Evolutionary conservation across 1,140 invertebrate species (phyloP).

Genomic region (Drosophila suzukii): DNA sequence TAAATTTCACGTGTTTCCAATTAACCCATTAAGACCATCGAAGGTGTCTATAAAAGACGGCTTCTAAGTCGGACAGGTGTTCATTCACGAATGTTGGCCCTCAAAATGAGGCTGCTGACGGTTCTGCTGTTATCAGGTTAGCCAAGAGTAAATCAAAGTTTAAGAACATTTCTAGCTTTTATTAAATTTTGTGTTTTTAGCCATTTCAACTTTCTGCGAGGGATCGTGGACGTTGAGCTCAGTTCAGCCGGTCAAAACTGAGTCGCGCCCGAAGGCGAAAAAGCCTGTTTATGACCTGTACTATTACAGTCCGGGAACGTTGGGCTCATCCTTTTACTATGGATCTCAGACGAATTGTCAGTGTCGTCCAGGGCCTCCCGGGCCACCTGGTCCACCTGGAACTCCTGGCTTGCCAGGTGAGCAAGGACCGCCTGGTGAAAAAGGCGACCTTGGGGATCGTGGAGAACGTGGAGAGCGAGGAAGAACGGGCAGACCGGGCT

Average conservation of each 20-base stretch:
- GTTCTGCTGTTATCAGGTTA: constrained; percentile 43
- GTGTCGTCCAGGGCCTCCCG: constrained; percentile 32
- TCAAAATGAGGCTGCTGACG: constrained; percentile 42
- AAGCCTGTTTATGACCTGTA: constrained; percentile 12
- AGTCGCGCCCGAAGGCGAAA: constrained; percentile 5
- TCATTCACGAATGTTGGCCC: constrained; percentile 27
- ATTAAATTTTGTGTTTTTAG: constrained; percentile 15
- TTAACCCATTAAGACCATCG: constrained; percentile 48
- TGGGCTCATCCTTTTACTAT: constrained; percentile 9
- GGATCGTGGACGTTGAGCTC: constrained; percentile 19
- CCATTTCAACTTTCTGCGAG: constrained; percentile 12
- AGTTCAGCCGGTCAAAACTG: neutral
- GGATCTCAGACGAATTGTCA: constrained; percentile 13
- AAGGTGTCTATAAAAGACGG: constrained; percentile 43
- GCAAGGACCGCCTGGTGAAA: constrained; percentile 22
- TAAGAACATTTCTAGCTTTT: neutral
- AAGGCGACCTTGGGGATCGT: constrained; percentile 24
- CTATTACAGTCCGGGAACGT: constrained; percentile 20
- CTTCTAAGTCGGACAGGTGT: constrained; percentile 5
- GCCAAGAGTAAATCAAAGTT: neutral
- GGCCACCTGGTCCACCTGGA: constrained; percentile 30
- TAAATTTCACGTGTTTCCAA: constrained; percentile 42
- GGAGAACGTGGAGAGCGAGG: constrained; percentile 25
- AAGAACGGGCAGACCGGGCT: constrained; percentile 14
- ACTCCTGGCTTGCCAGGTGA: constrained; percentile 12